Evolutionary conservation across 2,113 vertebrate genomes (phyloP), one percentile per base, ranked within the genome.

Genomic region (Silurus meridionalis): DNA sequence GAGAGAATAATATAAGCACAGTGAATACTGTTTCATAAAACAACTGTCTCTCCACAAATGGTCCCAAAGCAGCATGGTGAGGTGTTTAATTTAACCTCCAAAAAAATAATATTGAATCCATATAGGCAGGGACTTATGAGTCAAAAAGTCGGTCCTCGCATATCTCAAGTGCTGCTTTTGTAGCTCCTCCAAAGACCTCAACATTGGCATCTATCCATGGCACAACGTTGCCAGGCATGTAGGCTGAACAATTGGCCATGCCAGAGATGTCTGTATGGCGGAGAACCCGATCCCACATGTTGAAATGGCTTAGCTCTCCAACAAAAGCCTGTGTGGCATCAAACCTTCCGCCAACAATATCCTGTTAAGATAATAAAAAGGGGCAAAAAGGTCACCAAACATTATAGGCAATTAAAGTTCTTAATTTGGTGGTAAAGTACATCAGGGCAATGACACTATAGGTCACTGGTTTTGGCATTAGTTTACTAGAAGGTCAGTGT

Each of bases 311-410:
- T 92, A 99, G 94, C 92, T 99, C 98, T 46, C 98, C 98, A 19
- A 99, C 98, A 0, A 99, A 99, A 6, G 98, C 98, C 94, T 99
- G 98, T 0, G 98, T 99, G 84, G 98, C 98, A 53, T 99, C 98
- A 2, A 99, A 99, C 66, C 97, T 95, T 72, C 97, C 97, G 78
- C 98, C 98, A 0, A 99, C 97, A 0, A 97, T 96, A 91, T 99
- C 98, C 98, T 99, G 92, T 58, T 14, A 66, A 50, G 3, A 80
- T 37, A 55, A 19, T 64, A 37, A 64, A 81, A 88, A 5, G 0
- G n/a, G 4, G 61, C 53, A 64, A 37, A 81, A 28, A 53, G 6
- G 69, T 84, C 46, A 84, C 55, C 78, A 46, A 78, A 28, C 55
- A 50, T 57, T 55, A 57, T 2, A 46, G 75, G 1, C 21, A 28